phyloP scores from a whole-genome alignment of 2,113 vertebrate genomes.

The Megaleporinus macrocephalus region DNA sequence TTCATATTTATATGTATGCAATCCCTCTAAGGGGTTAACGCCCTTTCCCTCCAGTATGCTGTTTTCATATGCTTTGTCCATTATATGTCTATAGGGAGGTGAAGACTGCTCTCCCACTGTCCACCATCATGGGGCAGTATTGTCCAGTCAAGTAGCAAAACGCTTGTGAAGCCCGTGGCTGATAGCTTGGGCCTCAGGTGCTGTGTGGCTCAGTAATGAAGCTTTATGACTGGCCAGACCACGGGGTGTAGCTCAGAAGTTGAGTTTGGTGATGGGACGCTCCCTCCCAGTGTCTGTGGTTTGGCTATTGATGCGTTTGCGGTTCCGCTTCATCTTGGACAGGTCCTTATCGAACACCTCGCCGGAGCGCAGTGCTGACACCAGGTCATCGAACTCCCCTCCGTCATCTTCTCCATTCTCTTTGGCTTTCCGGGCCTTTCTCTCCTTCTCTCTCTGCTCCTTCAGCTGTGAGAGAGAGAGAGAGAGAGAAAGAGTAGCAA shows the following conservation, averaged over 20 bases:
- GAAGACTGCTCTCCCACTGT: slow-evolving; percentile 22
- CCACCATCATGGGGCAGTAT: slow-evolving; percentile 29
- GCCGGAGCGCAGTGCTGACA: slow-evolving; percentile 93
- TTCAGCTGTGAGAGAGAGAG: slow-evolving; percentile 81
- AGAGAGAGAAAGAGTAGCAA: neutral
- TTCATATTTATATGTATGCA: neutral
- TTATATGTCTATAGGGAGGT: neutral
- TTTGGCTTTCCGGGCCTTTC: slow-evolving; percentile 91
- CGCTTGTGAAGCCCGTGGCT: neutral
- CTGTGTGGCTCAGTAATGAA: neutral
- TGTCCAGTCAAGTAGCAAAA: slow-evolving; percentile 10
- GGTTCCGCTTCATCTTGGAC: slow-evolving; percentile 96
- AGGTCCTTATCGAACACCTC: slow-evolving; percentile 99
- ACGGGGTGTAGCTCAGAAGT: slow-evolving; percentile 77
- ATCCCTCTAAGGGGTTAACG: neutral
- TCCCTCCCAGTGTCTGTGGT: slow-evolving; percentile 87
- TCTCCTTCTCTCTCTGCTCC: slow-evolving; percentile 93
- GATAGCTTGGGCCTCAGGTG: slow-evolving; percentile 27
- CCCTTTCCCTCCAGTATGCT: neutral
- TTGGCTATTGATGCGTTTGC: slow-evolving; percentile 92
- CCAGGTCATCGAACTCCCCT: slow-evolving; percentile 96
- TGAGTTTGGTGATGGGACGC: slow-evolving; percentile 94
- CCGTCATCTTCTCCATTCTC: slow-evolving; percentile 93
- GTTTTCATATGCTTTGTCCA: neutral
- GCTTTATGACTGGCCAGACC: neutral